These are phyloP conservation scores for Periparus ater DNA, from an alignment of 2,797 vertebrate species.

Conservation along the genomic window DNA sequence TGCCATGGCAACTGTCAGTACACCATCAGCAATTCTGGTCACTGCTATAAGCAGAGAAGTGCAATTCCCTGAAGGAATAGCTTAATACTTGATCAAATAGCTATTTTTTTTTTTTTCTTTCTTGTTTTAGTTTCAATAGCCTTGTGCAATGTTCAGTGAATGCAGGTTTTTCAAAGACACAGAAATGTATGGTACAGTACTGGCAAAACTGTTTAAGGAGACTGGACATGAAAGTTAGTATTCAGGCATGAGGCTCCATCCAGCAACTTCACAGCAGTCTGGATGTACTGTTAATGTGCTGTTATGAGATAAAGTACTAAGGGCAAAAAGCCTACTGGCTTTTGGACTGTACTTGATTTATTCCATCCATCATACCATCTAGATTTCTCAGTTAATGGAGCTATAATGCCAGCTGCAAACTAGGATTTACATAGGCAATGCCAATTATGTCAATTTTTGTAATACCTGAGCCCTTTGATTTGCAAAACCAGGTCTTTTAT, in stretches of 20 bases:
- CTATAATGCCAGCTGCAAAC: conserved; percentile 7
- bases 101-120: not conserved
- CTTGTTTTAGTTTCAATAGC: not conserved
- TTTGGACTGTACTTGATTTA: conserved; percentile 26
- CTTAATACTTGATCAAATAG: conserved; percentile 12
- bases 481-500: not conserved
- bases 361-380: conserved; percentile 3
- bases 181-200: not conserved
- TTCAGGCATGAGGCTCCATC: not conserved
- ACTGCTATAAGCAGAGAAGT: conserved; percentile 15
- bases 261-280: conserved; percentile 6
- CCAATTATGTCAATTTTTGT: not conserved
- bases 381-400: conserved; percentile 1
- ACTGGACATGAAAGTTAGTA: not conserved
- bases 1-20: conserved; percentile 67
- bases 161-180: conserved; percentile 1
- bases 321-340: conserved; percentile 11
- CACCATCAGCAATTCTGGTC: conserved; percentile 63
- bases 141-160: conserved; percentile 5
- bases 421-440: not conserved
- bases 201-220: conserved; percentile 1
- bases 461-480: not conserved
- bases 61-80: conserved; percentile 28
- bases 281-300: conserved; percentile 2
- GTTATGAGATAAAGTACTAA: not conserved